Conservation (phyloP, 1,140 invertebrate genomes). For the Drosophila bocqueti region DNA sequence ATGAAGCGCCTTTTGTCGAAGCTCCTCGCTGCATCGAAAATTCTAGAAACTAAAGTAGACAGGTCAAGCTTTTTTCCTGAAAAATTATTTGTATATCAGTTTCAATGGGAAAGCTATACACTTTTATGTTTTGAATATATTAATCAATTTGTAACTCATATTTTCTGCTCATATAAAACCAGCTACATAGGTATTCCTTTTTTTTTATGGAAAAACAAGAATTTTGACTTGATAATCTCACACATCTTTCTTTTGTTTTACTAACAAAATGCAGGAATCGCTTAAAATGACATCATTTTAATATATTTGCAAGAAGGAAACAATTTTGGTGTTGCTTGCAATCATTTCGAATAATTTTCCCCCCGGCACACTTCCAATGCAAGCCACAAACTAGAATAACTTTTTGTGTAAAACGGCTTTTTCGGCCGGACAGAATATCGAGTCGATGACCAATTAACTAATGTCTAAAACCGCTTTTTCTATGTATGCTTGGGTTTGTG, state of each 20-base stretch:
- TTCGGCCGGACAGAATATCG: constrained; percentile 3
- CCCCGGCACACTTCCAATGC: neutral
- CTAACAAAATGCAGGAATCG: neutral
- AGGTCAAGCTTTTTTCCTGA: neutral
- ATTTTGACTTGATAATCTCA: neutral
- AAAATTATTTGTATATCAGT: too few species aligned
- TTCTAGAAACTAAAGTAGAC: neutral
- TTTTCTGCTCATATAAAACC: neutral
- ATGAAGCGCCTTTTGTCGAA: constrained; percentile 1
- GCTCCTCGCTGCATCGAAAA: constrained; percentile 5
- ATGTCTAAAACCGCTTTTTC: constrained; percentile 26
- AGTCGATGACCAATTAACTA: constrained; percentile 29
- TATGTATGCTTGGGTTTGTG: neutral
- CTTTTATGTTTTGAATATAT: neutral
- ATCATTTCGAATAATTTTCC: neutral
- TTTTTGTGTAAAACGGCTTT: constrained; percentile 7
- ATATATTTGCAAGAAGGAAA: neutral
- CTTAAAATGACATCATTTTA: neutral
- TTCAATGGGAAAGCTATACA: neutral
- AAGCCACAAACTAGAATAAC: neutral
- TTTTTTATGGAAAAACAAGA: neutral
- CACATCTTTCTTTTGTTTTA: neutral
- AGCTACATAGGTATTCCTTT: neutral
- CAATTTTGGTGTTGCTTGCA: too few species aligned
- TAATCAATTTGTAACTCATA: neutral